Conservation (phyloP, 2,113 vertebrate species). For the Pygathrix nemaeus region DNA sequence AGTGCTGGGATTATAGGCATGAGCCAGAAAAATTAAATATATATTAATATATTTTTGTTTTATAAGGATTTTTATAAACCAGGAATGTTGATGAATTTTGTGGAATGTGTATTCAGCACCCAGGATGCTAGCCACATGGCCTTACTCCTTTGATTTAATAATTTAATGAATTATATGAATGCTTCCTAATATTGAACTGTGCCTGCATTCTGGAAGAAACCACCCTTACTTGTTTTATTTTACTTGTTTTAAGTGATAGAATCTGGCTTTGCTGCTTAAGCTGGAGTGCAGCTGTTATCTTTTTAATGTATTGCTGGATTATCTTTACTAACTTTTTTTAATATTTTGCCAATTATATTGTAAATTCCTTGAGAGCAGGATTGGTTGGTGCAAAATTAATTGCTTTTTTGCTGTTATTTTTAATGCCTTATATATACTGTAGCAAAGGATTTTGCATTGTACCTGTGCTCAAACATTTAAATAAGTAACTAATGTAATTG, state of each 20-base stretch:
- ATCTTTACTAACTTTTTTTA: background rate
- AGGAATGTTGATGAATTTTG: background rate
- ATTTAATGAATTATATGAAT: background rate
- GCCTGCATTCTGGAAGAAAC: background rate
- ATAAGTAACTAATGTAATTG: too few relatives aligned
- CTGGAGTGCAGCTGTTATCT: too few relatives aligned
- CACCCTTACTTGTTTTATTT: background rate
- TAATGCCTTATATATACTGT: too few relatives aligned
- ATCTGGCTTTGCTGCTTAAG: too few relatives aligned
- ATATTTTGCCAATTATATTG: background rate
- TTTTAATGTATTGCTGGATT: background rate
- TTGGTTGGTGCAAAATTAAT: too few relatives aligned
- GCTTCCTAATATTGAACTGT: background rate
- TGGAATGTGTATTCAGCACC: background rate
- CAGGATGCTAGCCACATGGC: background rate
- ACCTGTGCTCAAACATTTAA: too few relatives aligned
- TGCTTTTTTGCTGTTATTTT: too few relatives aligned
- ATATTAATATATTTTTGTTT: too few relatives aligned
- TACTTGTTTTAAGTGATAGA: too few relatives aligned
- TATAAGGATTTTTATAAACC: background rate
- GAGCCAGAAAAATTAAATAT: too few relatives aligned
- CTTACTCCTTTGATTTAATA: background rate
- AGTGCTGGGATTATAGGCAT: too few relatives aligned
- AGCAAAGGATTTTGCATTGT: too few relatives aligned
- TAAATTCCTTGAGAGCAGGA: background rate